Percentiles rank a stretch among this genome's conserved stretches.
Evolutionary conservation across 2,888 invertebrate species (phyloP).

Genomic region (Nomada goodeniana): DNA sequence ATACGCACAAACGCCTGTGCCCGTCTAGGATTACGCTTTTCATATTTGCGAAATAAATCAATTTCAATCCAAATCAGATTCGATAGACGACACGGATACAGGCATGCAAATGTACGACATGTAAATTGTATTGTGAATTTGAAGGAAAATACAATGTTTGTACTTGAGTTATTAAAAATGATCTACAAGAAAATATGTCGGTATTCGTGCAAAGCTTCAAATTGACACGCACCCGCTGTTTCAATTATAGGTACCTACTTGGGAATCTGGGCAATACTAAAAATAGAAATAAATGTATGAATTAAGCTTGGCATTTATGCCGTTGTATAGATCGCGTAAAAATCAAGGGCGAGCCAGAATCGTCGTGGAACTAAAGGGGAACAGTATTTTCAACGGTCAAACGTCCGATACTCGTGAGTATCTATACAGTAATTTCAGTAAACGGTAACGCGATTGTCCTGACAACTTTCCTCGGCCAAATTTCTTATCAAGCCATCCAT

Average conservation of each 20-base stretch:
- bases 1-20: not conserved
- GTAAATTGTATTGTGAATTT: conserved; percentile 35
- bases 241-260: no score
- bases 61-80: not conserved
- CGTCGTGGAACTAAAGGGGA: no score
- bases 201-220: no score
- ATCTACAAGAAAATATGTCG: no score
- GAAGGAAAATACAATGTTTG: not conserved
- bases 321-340: no score
- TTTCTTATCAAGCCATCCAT: not conserved
- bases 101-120: not conserved
- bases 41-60: conserved; percentile 43
- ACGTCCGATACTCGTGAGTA: not conserved
- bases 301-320: no score
- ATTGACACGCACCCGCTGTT: no score
- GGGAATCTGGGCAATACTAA: no score
- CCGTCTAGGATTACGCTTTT: conserved; percentile 3
- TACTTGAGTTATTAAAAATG: not conserved
- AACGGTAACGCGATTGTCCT: not conserved
- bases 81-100: no score
- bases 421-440: conserved; percentile 4
- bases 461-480: not conserved
- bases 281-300: no score
- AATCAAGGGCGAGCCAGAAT: not conserved
- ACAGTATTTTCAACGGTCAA: conserved; percentile 9